Conservation (phyloP, 2,797 vertebrate genomes). For the Pteronotus mesoamericanus region DNA sequence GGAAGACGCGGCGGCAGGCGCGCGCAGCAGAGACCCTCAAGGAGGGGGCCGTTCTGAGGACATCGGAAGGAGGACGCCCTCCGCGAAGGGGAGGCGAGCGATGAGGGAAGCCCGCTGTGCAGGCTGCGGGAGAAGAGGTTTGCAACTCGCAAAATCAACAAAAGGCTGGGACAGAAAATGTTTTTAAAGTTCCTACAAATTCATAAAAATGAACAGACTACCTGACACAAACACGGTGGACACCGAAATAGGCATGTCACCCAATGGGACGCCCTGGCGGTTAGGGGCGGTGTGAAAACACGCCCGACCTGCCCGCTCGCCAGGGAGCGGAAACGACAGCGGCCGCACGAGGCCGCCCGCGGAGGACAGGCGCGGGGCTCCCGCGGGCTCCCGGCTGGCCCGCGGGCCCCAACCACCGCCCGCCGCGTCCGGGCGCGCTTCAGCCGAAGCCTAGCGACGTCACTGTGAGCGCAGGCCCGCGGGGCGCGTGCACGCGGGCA, state of each 20-base stretch:
- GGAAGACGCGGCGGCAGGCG: not conserved
- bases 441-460: no score
- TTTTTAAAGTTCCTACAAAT: not conserved
- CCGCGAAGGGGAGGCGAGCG: not conserved
- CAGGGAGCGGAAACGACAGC: no score
- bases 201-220: not conserved
- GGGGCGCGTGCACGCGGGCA: rapidly evolving
- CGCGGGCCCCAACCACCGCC: no score
- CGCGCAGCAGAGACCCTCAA: not conserved
- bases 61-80: not conserved
- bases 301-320: not conserved
- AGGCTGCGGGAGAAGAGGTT: not conserved
- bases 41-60: not conserved
- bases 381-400: no score
- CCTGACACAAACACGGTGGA: not conserved
- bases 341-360: no score
- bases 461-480: not conserved
- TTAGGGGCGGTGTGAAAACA: not conserved
- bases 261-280: no score
- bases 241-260: not conserved
- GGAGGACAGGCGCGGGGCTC: no score
- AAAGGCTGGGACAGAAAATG: not conserved
- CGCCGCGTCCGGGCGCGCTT: no score
- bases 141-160: not conserved
- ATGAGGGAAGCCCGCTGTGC: not conserved